These are phyloP conservation scores for Beris morrisii DNA, from an alignment of 2,888 invertebrate genomes.

Conservation along the genomic window DNA sequence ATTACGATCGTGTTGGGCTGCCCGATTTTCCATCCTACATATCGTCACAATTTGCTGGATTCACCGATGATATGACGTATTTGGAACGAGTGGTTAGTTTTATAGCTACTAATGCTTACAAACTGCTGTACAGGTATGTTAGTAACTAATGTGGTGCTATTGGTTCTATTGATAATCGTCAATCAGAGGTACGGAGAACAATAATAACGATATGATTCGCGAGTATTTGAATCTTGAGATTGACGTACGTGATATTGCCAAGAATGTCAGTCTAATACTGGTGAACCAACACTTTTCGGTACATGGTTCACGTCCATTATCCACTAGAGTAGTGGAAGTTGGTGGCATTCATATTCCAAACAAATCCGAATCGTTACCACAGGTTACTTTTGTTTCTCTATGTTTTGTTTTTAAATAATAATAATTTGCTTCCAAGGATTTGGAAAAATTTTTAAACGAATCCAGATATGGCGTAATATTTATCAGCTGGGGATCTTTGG, in stretches of 20 bases:
- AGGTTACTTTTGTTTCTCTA: not conserved
- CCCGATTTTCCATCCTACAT: constrained; percentile 63
- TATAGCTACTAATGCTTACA: constrained; percentile 46
- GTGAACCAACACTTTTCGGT: constrained; percentile 57
- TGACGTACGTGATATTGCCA: constrained; percentile 49
- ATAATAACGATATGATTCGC: constrained; percentile 45
- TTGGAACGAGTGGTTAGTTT: constrained; percentile 59
- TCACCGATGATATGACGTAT: constrained; percentile 59
- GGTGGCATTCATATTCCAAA: constrained; percentile 54
- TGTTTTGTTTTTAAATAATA: not conserved
- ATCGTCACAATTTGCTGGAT: constrained; percentile 61
- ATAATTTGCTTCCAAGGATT: constrained; percentile 56
- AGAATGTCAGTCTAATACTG: constrained; percentile 45
- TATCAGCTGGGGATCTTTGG: constrained; percentile 76
- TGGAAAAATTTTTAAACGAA: constrained; percentile 66
- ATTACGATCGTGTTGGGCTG: constrained; percentile 60
- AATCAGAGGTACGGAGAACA: constrained; percentile 40
- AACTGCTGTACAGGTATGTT: constrained; percentile 47
- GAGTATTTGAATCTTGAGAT: constrained; percentile 57
- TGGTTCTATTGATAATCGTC: not conserved
- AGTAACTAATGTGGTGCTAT: not conserved
- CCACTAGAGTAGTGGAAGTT: constrained; percentile 54
- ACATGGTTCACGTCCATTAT: constrained; percentile 51
- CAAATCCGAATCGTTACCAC: not conserved
- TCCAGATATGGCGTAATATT: constrained; percentile 69